Conservation (phyloP, 2,113 vertebrate genomes). For the Antigone vipio region DNA sequence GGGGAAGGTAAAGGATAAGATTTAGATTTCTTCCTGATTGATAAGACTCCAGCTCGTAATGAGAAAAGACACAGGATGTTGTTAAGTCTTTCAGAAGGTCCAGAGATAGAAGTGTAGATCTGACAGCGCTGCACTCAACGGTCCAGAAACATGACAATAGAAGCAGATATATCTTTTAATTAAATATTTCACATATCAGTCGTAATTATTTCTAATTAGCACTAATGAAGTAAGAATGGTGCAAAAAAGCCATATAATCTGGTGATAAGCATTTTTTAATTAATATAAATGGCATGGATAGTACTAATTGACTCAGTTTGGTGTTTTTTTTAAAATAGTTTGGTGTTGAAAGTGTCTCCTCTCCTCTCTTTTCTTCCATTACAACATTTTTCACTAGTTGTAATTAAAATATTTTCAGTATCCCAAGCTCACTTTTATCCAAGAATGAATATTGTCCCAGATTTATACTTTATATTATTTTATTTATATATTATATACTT, state of each 20-base stretch:
- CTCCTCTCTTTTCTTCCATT: neutral
- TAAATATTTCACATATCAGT: slow-evolving; percentile 29
- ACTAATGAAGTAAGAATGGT: slow-evolving; percentile 29
- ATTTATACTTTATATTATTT: neutral
- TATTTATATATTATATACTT: neutral
- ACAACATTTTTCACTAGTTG: neutral
- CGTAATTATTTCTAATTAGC: slow-evolving; percentile 41
- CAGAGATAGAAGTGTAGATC: neutral
- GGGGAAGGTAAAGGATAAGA: neutral
- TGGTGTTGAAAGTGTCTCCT: neutral
- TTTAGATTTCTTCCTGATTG: neutral
- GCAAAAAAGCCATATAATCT: slow-evolving; percentile 42
- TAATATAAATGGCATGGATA: slow-evolving; percentile 12
- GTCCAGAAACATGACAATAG: neutral
- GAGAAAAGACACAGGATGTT: neutral
- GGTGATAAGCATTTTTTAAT: slow-evolving; percentile 48
- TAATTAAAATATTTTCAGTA: neutral
- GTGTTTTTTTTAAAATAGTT: neutral
- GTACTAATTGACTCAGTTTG: neutral
- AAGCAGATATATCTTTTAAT: slow-evolving; percentile 43
- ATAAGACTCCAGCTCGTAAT: neutral
- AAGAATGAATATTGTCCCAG: neutral
- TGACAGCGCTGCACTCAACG: neutral
- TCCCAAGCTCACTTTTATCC: neutral
- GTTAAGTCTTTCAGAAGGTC: neutral